phyloP scores from a whole-genome alignment of 2,888 invertebrate genomes.

The Elysia crispata region DNA sequence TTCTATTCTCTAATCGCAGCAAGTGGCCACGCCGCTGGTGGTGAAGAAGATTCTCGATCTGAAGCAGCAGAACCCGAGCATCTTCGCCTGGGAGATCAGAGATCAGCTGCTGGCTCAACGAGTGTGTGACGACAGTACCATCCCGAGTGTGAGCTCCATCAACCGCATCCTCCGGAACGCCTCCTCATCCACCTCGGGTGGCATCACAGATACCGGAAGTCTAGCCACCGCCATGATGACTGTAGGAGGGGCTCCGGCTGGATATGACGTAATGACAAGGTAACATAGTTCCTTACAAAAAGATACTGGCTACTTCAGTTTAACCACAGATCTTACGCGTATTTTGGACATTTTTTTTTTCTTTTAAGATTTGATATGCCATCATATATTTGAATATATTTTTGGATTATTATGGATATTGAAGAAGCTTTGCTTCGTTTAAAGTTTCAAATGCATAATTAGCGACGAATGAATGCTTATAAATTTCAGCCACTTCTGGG shows the following conservation, averaged over 20 bases:
- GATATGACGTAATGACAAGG: constrained; percentile 40
- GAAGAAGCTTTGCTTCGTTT: no score
- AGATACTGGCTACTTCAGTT: no score
- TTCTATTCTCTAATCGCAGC: constrained; percentile 53
- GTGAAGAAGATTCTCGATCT: constrained; percentile 95
- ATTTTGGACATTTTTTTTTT: no score
- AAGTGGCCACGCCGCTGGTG: constrained; percentile 97
- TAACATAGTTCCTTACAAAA: no score
- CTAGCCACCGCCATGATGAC: no score
- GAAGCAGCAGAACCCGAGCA: constrained; percentile 95
- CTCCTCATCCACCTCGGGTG: constrained; percentile 33
- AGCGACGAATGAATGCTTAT: no score
- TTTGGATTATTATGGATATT: no score
- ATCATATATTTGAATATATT: no score
- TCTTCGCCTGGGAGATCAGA: constrained; percentile 99
- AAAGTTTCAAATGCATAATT: no score
- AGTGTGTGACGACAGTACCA: constrained; percentile 86
- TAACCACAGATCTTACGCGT: no score
- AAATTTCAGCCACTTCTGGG: no score
- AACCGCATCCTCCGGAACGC: constrained; percentile 89
- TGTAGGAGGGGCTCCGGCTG: not conserved
- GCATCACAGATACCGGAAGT: not conserved
- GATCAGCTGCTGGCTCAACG: constrained; percentile 91
- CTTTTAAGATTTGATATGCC: no score
- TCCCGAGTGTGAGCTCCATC: constrained; percentile 95